phyloP scores from a whole-genome alignment of 1,140 invertebrate species.

The Leptestheria dahalacensis region DNA sequence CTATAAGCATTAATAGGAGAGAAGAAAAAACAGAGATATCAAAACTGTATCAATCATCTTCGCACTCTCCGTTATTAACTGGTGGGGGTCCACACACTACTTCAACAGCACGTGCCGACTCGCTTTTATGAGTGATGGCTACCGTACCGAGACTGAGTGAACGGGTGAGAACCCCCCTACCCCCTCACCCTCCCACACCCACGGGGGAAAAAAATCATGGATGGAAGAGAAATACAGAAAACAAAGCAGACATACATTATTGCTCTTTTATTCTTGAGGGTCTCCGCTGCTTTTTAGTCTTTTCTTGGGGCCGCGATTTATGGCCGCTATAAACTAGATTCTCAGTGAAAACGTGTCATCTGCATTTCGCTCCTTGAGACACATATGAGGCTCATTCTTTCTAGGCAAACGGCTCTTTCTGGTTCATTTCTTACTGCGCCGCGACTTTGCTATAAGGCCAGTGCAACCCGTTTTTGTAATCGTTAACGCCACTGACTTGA shows the following conservation, averaged over 20 bases:
- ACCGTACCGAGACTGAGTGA: no score
- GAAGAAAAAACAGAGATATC: not conserved
- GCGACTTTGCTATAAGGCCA: no score
- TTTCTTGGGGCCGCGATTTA: not conserved
- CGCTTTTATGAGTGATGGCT: no score
- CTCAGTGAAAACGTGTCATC: no score
- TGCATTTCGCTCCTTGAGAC: not conserved
- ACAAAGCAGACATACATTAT: not conserved
- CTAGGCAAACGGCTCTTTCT: not conserved
- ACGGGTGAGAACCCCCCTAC: no score
- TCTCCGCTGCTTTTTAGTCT: not conserved
- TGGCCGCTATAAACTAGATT: not conserved
- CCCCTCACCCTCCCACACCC: no score
- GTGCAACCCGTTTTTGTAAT: no score
- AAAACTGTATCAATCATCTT: not conserved
- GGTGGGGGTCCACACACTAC: no score
- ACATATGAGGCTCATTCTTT: not conserved
- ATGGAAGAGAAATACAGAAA: not conserved
- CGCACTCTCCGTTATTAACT: no score
- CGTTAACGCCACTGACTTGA: not conserved
- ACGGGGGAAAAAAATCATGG: not conserved
- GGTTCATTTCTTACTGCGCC: not conserved
- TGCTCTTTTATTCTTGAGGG: not conserved
- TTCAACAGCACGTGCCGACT: no score
- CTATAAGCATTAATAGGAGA: slow-evolving; percentile 34